These are phyloP conservation scores for Melanophora roralis DNA, from an alignment of 2,888 invertebrate species.

Conservation along the genomic window DNA sequence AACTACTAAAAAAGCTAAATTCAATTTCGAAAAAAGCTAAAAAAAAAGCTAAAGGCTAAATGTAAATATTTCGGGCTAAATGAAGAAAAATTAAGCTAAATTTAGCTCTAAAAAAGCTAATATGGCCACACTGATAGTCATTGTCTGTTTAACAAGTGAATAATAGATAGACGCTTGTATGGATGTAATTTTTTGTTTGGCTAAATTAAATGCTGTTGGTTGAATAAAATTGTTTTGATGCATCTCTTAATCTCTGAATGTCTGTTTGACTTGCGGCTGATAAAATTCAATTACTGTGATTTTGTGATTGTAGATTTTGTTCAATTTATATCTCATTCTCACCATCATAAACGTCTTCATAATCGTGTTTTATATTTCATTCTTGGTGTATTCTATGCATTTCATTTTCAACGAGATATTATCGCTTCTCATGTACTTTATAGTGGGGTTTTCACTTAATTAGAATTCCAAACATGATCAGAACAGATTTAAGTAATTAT, in stretches of 20 bases:
- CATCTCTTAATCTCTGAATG: no score
- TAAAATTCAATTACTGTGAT: constrained; percentile 57
- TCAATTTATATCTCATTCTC: constrained; percentile 13
- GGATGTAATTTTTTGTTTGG: neutral
- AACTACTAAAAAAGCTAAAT: no score
- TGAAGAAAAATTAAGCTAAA: no score
- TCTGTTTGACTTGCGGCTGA: constrained; percentile 28
- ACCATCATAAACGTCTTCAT: constrained; percentile 15
- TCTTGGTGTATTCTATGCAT: constrained; percentile 5
- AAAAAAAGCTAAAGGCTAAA: no score
- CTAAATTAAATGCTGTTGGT: neutral
- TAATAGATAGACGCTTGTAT: neutral
- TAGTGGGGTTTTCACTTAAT: constrained; percentile 47
- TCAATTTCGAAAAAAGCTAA: no score
- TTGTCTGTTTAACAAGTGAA: constrained; percentile 15
- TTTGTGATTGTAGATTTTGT: constrained; percentile 40
- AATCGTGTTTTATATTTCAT: constrained; percentile 22
- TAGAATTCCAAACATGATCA: constrained; percentile 43
- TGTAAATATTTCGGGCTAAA: no score
- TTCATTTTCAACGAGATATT: constrained; percentile 17
- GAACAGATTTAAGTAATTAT: constrained; percentile 40
- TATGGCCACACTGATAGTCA: no score
- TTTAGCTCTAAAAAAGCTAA: no score
- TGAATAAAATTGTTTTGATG: no score
- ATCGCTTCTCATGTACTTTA: constrained; percentile 39